These are phyloP conservation scores for Lateolabrax maculatus DNA, from an alignment of 2,797 vertebrate species.

Conservation along the genomic window DNA sequence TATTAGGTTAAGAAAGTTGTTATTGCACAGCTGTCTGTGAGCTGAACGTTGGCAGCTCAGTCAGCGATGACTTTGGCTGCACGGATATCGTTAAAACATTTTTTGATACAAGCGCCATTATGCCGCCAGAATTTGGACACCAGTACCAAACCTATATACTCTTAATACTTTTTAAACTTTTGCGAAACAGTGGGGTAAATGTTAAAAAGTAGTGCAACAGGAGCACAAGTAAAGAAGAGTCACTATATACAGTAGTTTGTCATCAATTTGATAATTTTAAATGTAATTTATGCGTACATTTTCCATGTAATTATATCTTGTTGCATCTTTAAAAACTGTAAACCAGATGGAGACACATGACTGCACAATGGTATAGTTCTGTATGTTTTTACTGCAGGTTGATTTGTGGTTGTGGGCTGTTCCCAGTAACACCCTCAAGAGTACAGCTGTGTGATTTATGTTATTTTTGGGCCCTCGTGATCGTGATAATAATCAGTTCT, in stretches of 20 bases:
- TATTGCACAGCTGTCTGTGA: not conserved
- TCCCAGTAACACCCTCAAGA: not conserved
- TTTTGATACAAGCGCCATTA: too few species aligned
- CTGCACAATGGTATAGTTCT: not conserved
- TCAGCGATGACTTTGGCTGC: not conserved
- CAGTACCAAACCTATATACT: too few species aligned
- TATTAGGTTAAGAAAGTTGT: not conserved
- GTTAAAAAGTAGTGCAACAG: not conserved
- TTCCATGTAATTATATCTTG: not conserved
- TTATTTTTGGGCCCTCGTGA: not conserved
- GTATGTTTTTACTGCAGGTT: not conserved
- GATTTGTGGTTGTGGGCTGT: conserved; percentile 5
- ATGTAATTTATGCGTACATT: not conserved
- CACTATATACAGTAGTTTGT: not conserved
- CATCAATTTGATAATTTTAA: not conserved
- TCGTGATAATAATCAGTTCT: not conserved
- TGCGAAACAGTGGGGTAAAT: not conserved
- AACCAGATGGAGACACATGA: too few species aligned
- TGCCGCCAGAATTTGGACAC: not conserved
- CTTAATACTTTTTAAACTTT: not conserved
- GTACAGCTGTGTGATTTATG: not conserved
- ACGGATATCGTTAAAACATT: too few species aligned
- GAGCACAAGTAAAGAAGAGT: not conserved
- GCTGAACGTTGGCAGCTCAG: not conserved
- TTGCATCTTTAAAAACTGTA: not conserved